Base-by-base conservation (phyloP, 1,140 invertebrate species). In the Lordiphosa mommai region DNA sequence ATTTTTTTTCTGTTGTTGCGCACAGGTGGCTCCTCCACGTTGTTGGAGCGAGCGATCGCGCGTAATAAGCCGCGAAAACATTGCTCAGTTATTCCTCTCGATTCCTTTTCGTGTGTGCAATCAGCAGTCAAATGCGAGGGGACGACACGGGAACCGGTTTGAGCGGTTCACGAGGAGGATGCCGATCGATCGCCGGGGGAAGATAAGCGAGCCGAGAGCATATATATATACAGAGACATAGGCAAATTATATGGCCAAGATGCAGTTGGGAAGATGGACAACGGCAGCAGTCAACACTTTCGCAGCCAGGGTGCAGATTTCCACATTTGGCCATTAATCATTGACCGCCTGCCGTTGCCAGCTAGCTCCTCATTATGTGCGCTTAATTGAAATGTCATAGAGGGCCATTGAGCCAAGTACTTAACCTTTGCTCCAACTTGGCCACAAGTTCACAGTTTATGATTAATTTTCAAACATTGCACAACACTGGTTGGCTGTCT, bases 61-160 rank as follows among this genome's bases (percentile, higher is more conserved):
- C 73, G 73, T 82, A 82, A 82, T 82, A 82, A 82, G 76, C 76
- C 77, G 76, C 72, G 76, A 82, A 82, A 82, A 82, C 76, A 82
- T 77, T 84, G 76, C 66, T 82, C 67, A 84, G 72, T 40, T 61
- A 77, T 70, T 70, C 40, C 32, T 34, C 41, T 34, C 34, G 46
- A 36, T 46, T 48, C 7, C 36, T 37, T 38, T 51, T 48, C 13
- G 27, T 33, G 46, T 34, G 44, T 16, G 33, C 47, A 36, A 36
- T 49, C 32, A 36, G 29, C 12, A 36, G 47, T 34, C 32, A 52
- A 40, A 41, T 23, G 44, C 13, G 44, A 48, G 13, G 46, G 16
- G 9, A 13, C 14, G 14, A 10, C 16, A 17, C 29, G 32, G 23
- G 44, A 34, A 46, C 43, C 27, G n/a, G 43, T 29, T 30, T 7